These are phyloP conservation scores for Himalopsyche tibetana DNA, from an alignment of 2,888 invertebrate genomes.

Conservation along the genomic window DNA sequence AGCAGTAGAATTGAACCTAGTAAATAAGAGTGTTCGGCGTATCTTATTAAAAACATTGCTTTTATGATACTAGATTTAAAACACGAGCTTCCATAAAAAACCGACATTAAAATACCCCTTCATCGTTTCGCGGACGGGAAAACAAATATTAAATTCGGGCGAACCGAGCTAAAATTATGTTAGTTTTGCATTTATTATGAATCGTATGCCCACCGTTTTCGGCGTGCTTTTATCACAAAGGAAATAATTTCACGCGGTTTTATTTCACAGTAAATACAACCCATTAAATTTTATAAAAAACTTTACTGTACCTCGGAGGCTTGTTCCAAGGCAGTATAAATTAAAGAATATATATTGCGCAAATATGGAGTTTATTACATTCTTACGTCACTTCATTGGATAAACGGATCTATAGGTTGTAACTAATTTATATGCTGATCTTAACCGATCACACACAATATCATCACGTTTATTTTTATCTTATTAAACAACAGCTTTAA, in stretches of 20 bases:
- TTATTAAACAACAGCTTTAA: too few species aligned
- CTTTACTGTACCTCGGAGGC: slow-evolving; percentile 20
- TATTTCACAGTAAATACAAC: slow-evolving; percentile 36
- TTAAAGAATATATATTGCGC: background rate
- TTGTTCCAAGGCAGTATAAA: background rate
- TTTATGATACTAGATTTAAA: slow-evolving; percentile 28
- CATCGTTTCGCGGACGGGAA: slow-evolving; percentile 25
- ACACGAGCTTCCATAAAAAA: slow-evolving; percentile 10
- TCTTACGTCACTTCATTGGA: background rate
- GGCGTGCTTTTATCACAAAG: slow-evolving; percentile 14
- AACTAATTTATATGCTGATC: too few species aligned
- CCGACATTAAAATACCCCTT: slow-evolving; percentile 34
- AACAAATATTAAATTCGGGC: slow-evolving; percentile 20
- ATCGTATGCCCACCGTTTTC: slow-evolving; percentile 22
- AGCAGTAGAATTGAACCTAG: background rate
- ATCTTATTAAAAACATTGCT: slow-evolving; percentile 24
- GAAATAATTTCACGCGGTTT: slow-evolving; percentile 24
- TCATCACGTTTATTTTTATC: too few species aligned
- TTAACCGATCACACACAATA: too few species aligned
- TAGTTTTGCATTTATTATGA: slow-evolving; percentile 43
- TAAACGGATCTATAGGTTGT: too few species aligned
- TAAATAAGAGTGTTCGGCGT: background rate
- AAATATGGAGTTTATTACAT: background rate
- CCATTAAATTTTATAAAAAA: background rate
- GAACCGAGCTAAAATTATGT: slow-evolving; percentile 29